Percentiles rank a stretch among this genome's conserved stretches.
Evolutionary conservation across 2,888 invertebrate species (phyloP).

Genomic region (Coelopa pilipes): DNA sequence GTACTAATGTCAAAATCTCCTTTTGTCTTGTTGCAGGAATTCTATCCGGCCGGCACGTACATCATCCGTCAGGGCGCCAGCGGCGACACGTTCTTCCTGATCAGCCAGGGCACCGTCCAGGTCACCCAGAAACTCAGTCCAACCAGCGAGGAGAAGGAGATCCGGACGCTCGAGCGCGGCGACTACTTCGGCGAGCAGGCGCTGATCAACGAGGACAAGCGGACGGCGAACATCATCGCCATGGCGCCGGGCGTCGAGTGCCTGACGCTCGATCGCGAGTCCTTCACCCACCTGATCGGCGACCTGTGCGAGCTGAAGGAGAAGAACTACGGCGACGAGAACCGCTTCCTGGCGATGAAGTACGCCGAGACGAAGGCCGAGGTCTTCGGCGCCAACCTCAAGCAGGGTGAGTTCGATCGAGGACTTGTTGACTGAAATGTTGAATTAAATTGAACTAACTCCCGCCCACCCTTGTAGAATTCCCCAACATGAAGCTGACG

Average conservation of each 20-base stretch:
- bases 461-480: constrained; percentile 67
- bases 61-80: constrained; percentile 88
- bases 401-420: constrained; percentile 54
- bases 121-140: constrained; percentile 77
- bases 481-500: constrained; percentile 76
- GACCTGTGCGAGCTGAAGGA: constrained; percentile 79
- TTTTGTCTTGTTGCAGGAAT: constrained; percentile 71
- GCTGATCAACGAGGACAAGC: constrained; percentile 83
- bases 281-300: constrained; percentile 80
- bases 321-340: constrained; percentile 79
- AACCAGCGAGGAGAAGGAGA: constrained; percentile 72
- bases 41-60: constrained; percentile 81
- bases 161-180: constrained; percentile 78
- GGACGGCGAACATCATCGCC: constrained; percentile 94
- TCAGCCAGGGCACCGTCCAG: constrained; percentile 83
- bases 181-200: constrained; percentile 93
- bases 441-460: not conserved
- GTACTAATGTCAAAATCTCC: not conserved
- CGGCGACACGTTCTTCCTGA: constrained; percentile 91
- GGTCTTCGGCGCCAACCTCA: constrained; percentile 61
- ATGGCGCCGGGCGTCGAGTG: constrained; percentile 86
- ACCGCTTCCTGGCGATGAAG: constrained; percentile 66
- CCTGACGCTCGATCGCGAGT: constrained; percentile 83
- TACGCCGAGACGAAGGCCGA: constrained; percentile 61
- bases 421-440: not conserved